phyloP scores from a whole-genome alignment of 1,140 invertebrate genomes.

The Ceratina japonica region DNA sequence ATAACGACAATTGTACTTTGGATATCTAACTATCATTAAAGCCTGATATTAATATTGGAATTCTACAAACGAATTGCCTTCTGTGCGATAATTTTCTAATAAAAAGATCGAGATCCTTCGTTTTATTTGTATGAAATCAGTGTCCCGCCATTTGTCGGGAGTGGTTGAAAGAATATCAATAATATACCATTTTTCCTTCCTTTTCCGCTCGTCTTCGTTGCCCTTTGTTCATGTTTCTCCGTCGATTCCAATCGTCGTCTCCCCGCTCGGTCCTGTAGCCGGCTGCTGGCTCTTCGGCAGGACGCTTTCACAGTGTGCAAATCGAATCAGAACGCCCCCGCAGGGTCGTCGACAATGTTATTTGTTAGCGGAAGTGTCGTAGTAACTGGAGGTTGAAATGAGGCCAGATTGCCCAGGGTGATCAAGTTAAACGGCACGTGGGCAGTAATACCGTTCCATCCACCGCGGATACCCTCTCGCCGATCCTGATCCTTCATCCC shows the following conservation, averaged over 20 bases:
- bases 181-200: slow-evolving; percentile 11
- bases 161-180: not conserved
- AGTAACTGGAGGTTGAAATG: slow-evolving; percentile 79
- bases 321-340: slow-evolving; percentile 76
- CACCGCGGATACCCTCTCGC: slow-evolving; percentile 22
- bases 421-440: slow-evolving; percentile 80
- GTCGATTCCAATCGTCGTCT: slow-evolving; percentile 16
- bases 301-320: slow-evolving; percentile 70
- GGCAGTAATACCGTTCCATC: slow-evolving; percentile 64
- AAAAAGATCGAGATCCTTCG: not conserved
- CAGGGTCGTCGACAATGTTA: slow-evolving; percentile 76
- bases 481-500: slow-evolving; percentile 28
- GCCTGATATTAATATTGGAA: too few relatives aligned
- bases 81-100: too few relatives aligned
- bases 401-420: slow-evolving; percentile 79
- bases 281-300: slow-evolving; percentile 9
- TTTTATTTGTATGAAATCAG: not conserved
- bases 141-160: not conserved
- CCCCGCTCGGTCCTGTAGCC: not conserved
- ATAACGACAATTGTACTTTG: too few relatives aligned
- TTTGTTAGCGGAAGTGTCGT: slow-evolving; percentile 78
- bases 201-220: slow-evolving; percentile 24
- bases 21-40: too few relatives aligned
- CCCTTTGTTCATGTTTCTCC: slow-evolving; percentile 5
- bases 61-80: too few relatives aligned